Evolutionary conservation across 2,888 invertebrate species (phyloP), one percentile per base, ranked within the genome.

Genomic region (Rotaria socialis): DNA sequence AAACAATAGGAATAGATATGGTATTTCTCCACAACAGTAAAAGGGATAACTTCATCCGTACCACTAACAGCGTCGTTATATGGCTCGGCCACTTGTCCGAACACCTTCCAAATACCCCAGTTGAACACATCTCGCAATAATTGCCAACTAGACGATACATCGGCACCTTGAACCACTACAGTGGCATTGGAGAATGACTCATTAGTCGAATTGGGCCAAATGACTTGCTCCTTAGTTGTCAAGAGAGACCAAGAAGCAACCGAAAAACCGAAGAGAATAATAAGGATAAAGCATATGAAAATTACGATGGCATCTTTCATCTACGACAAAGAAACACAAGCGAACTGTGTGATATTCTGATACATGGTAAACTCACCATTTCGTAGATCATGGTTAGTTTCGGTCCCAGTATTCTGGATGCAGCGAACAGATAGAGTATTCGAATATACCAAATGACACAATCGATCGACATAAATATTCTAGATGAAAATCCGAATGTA

Each of bases 191-290:
- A 80, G 0, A 24, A 11, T 1, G 67, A 67, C 19, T 4, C 47
- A 80, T 80, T n/a, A 10, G 22, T n/a, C n/a, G 24, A 6, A 47
- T 80, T n/a, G 1, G 47, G 22, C 80, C 80, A 80, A 80, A n/a
- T n/a, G 11, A 80, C 47, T 80, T 80, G 43, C 11, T 22, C 7
- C 2, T 43, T 47, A n/a, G 80, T 47, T n/a, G 43, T 16, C 0
- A 80, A 47, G n/a, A 80, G 80, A 47, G 80, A 80, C 80, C 80
- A 80, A 43, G 80, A 80, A 43, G 80, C n/a, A n/a, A 80, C 47
- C n/a, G 80, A 80, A 80, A 80, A 80, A n/a, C 47, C 80, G 14
- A 43, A 47, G 3, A 80, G 47, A 43, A 80, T 7, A 47, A 80
- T 8, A 0, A 43, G 1, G 3, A 80, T 80, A 10, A 80, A 80